Evolutionary conservation across 2,888 invertebrate genomes (phyloP).

Genomic region (Ophioninae sp.): DNA sequence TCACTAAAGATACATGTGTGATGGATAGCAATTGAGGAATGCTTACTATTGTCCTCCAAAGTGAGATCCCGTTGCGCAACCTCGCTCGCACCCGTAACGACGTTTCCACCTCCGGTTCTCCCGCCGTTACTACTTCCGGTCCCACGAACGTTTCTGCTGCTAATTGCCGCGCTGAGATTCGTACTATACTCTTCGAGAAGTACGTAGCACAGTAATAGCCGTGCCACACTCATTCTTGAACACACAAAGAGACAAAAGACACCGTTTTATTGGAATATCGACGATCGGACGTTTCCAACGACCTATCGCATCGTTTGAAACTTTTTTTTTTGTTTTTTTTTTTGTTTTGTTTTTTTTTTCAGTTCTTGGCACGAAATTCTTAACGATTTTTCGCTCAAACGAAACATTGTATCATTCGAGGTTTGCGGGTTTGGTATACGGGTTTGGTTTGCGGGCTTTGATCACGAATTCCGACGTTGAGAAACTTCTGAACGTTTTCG

Average conservation of each 20-base stretch:
- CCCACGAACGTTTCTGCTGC: slow-evolving; percentile 66
- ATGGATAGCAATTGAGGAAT: slow-evolving; percentile 57
- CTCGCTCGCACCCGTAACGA: slow-evolving; percentile 40
- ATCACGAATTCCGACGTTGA: too few relatives aligned
- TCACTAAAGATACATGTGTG: slow-evolving; percentile 31
- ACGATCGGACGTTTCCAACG: neutral
- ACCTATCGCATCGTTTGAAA: neutral
- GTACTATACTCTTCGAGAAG: slow-evolving; percentile 78
- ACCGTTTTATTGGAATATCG: neutral
- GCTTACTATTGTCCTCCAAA: slow-evolving; percentile 67
- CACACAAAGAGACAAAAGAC: slow-evolving; percentile 36
- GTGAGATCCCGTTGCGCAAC: slow-evolving; percentile 74
- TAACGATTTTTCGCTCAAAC: too few relatives aligned
- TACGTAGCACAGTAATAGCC: slow-evolving; percentile 79
- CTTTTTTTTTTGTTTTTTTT: too few relatives aligned
- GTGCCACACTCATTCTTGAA: slow-evolving; percentile 79
- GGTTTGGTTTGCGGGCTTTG: too few relatives aligned
- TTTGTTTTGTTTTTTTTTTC: too few relatives aligned
- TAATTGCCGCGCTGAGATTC: slow-evolving; percentile 75
- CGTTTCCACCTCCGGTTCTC: slow-evolving; percentile 46
- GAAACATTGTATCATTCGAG: too few relatives aligned
- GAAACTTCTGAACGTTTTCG: too few relatives aligned
- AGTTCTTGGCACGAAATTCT: too few relatives aligned
- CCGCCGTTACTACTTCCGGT: slow-evolving; percentile 60
- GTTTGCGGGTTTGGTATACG: too few relatives aligned